These are phyloP conservation scores for Leucophora obtusa DNA, from an alignment of 2,888 invertebrate species.

Conservation along the genomic window DNA sequence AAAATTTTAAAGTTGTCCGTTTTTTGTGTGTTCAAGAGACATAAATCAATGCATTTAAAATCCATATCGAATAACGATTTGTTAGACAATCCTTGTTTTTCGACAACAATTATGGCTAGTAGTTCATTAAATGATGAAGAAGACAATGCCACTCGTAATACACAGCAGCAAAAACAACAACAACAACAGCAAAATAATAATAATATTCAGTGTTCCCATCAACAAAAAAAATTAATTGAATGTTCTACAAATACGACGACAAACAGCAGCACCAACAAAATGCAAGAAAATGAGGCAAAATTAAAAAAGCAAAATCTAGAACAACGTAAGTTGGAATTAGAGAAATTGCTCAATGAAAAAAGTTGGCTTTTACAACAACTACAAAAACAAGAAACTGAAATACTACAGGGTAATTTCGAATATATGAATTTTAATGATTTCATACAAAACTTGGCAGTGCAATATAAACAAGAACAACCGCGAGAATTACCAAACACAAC, in stretches of 20 bases:
- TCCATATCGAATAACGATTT: constrained; percentile 31
- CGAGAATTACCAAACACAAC: neutral
- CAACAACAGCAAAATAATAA: constrained; percentile 32
- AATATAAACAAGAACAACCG: constrained; percentile 71
- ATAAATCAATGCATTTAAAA: constrained; percentile 44
- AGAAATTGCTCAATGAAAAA: constrained; percentile 77
- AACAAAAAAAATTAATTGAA: constrained; percentile 1
- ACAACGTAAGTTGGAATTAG: constrained; percentile 75
- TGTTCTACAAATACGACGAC: neutral
- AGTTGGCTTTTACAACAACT: constrained; percentile 77
- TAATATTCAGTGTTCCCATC: constrained; percentile 18
- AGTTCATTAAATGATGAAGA: constrained; percentile 63
- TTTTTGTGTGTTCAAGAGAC: neutral
- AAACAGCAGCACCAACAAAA: constrained; percentile 46
- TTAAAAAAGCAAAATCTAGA: constrained; percentile 74
- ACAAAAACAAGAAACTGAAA: constrained; percentile 76
- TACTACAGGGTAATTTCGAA: constrained; percentile 76
- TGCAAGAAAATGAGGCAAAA: constrained; percentile 67
- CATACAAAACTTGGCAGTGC: constrained; percentile 71
- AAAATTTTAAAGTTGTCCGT: constrained; percentile 15
- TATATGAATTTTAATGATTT: constrained; percentile 74
- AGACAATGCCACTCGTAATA: constrained; percentile 61
- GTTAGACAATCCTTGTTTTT: constrained; percentile 7
- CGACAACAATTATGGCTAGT: constrained; percentile 58
- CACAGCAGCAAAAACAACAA: constrained; percentile 58